Percentiles rank a stretch among this genome's conserved stretches.
phyloP scores from a whole-genome alignment of 2,797 vertebrate species.

The Australoheros facetus region DNA sequence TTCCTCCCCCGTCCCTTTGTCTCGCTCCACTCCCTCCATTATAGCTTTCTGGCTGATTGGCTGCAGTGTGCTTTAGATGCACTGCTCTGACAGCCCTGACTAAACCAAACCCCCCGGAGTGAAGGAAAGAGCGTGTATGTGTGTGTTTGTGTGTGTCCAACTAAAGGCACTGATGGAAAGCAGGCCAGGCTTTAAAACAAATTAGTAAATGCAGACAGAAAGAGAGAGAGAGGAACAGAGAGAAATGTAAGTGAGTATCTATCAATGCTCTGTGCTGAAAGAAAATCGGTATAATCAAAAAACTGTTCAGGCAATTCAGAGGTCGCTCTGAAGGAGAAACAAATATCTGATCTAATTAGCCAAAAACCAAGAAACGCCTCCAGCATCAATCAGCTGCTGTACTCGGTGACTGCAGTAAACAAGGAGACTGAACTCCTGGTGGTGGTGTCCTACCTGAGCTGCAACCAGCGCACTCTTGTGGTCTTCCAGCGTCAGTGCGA shows the following conservation, averaged over 20 bases:
- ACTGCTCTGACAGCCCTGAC: slow-evolving; percentile 48
- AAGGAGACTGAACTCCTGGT: not conserved
- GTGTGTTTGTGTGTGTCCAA: not conserved
- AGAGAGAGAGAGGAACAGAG: slow-evolving; percentile 9
- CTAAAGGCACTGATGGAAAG: slow-evolving; percentile 36
- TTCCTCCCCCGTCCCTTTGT: slow-evolving; percentile 10
- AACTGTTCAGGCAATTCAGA: slow-evolving; percentile 31
- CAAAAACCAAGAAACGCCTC: not conserved
- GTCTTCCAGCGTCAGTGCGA: slow-evolving; percentile 94
- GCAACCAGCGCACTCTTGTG: slow-evolving; percentile 97
- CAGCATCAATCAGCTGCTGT: not conserved
- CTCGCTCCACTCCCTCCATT: slow-evolving; percentile 36
- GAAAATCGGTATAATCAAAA: slow-evolving; percentile 26
- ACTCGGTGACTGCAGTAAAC: not conserved
- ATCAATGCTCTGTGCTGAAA: not conserved
- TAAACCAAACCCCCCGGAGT: slow-evolving; percentile 44
- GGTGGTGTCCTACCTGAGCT: slow-evolving; percentile 88
- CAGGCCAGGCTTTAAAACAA: slow-evolving; percentile 47
- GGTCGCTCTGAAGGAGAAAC: slow-evolving; percentile 32
- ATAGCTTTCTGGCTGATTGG: slow-evolving; percentile 54
- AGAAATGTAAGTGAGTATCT: slow-evolving; percentile 8
- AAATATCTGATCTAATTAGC: slow-evolving; percentile 33
- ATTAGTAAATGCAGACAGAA: slow-evolving; percentile 51
- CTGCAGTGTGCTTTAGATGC: slow-evolving; percentile 39
- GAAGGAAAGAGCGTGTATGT: slow-evolving; percentile 16